Percentiles rank a stretch among this genome's conserved stretches.
phyloP scores from a whole-genome alignment of 2,113 vertebrate genomes.

The Uria aalge region DNA sequence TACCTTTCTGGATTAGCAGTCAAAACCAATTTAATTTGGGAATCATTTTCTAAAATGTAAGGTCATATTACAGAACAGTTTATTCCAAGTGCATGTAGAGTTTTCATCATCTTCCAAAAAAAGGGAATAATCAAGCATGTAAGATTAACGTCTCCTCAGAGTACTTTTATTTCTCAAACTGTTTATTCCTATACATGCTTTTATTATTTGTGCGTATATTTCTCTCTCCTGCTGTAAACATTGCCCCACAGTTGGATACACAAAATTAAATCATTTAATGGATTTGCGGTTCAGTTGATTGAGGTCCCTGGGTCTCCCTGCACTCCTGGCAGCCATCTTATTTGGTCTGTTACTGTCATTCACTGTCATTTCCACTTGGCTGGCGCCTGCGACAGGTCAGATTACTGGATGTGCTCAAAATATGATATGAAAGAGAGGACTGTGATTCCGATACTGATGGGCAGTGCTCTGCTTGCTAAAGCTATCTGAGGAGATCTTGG shows the following conservation, averaged over 20 bases:
- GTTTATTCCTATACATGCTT: neutral
- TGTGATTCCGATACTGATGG: neutral
- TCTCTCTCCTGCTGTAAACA: conserved; percentile 47
- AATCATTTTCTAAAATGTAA: neutral
- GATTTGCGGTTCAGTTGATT: conserved; percentile 71
- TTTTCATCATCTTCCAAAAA: neutral
- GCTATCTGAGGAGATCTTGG: neutral
- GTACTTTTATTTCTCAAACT: neutral
- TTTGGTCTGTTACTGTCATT: conserved; percentile 71
- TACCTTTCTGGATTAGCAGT: neutral
- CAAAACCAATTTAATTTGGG: neutral
- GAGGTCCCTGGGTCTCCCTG: conserved; percentile 61
- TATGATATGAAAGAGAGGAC: conserved; percentile 7
- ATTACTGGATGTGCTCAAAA: conserved; percentile 57
- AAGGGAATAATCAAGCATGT: neutral
- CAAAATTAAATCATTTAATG: conserved; percentile 77
- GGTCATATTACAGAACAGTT: neutral
- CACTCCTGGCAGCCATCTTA: conserved; percentile 62
- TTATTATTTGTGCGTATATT: neutral
- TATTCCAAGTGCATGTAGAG: neutral
- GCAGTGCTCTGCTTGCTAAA: neutral
- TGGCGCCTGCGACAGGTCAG: conserved; percentile 56
- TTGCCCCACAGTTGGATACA: conserved; percentile 62
- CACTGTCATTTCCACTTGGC: conserved; percentile 74
- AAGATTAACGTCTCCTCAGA: neutral